Evolutionary conservation across 23 tunicate genomes (phyloP).

Genomic region (Phallusia fumigata): DNA sequence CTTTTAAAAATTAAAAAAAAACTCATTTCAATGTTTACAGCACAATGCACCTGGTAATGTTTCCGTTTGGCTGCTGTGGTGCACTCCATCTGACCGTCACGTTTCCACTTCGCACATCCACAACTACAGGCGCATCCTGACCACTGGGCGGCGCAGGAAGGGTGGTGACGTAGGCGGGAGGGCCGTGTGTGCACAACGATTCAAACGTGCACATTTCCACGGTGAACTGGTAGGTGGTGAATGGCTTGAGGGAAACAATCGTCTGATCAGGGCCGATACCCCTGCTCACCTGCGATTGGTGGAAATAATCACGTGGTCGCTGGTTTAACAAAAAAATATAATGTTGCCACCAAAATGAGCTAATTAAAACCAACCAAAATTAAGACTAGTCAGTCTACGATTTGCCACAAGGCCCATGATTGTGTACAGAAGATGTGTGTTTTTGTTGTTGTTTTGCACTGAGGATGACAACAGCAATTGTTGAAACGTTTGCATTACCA

Average conservation of each 20-base stretch:
- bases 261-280: conserved; percentile 43
- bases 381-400: no score
- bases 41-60: conserved; percentile 49
- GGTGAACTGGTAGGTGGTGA: conserved; percentile 58
- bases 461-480: no score
- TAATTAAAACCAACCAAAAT: no score
- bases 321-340: no score
- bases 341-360: not conserved
- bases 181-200: conserved; percentile 49
- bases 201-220: conserved; percentile 76
- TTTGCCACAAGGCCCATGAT: no score
- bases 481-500: no score
- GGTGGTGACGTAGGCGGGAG: conserved; percentile 64
- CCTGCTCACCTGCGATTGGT: conserved; percentile 46
- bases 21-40: no score
- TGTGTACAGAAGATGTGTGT: no score
- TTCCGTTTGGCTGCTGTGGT: conserved; percentile 68
- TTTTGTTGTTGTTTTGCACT: no score
- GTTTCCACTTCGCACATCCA: conserved; percentile 25
- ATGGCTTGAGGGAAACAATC: conserved; percentile 42
- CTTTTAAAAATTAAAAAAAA: no score
- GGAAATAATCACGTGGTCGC: not conserved
- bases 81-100: conserved; percentile 55
- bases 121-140: conserved; percentile 55
- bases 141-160: conserved; percentile 84